Conservation (phyloP, 2,113 vertebrate genomes). For the Albula goreensis region DNA sequence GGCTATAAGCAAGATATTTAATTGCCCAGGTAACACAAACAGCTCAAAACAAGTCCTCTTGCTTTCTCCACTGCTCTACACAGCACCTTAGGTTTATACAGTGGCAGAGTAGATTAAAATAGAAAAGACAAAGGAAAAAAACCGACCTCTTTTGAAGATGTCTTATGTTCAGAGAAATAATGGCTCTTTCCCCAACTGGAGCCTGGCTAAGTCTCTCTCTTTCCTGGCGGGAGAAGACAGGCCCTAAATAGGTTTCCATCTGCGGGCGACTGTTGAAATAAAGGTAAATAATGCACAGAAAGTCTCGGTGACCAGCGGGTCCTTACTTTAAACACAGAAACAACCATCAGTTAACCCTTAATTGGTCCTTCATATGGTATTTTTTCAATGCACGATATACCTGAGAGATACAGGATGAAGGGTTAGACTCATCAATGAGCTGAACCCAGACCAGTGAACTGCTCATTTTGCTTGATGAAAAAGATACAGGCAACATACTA, state of each 20-base stretch:
- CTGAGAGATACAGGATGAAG: too few relatives aligned
- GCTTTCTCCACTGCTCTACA: not conserved
- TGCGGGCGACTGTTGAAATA: not conserved
- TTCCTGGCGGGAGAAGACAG: slow-evolving; percentile 1
- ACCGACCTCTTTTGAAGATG: not conserved
- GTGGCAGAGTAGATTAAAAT: slow-evolving; percentile 55
- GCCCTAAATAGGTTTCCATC: slow-evolving; percentile 11
- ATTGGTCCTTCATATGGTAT: not conserved
- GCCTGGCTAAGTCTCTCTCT: not conserved
- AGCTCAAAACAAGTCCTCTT: slow-evolving; percentile 36
- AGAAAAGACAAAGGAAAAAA: slow-evolving; percentile 17
- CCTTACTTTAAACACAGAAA: not conserved
- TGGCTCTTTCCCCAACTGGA: not conserved
- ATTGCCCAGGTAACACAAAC: slow-evolving; percentile 68
- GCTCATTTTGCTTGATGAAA: too few relatives aligned
- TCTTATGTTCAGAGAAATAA: not conserved
- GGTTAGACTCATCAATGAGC: too few relatives aligned
- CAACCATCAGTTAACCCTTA: not conserved
- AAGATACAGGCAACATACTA: too few relatives aligned
- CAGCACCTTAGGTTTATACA: not conserved
- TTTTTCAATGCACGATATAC: not conserved
- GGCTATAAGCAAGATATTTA: slow-evolving; percentile 54
- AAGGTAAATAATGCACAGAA: not conserved
- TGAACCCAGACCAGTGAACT: too few relatives aligned
- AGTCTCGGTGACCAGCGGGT: not conserved